Evolutionary conservation across 2,888 invertebrate species (phyloP).

Genomic region (Mechanitis mazaeus): DNA sequence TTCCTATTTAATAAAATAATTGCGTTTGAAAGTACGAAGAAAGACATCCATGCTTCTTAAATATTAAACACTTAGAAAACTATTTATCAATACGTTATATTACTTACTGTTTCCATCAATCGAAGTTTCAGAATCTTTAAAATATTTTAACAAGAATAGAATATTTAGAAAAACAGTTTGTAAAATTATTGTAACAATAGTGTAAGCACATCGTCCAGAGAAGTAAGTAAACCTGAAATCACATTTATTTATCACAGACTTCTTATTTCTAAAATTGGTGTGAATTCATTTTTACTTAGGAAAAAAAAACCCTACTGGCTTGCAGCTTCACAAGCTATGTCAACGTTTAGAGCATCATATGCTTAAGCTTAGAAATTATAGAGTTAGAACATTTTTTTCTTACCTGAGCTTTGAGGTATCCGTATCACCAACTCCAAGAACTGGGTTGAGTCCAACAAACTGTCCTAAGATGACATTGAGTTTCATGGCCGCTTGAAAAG

Average conservation of each 20-base stretch:
- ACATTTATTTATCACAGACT: not conserved
- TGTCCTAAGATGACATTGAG: constrained; percentile 46
- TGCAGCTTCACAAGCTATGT: not conserved
- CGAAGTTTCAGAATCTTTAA: constrained; percentile 36
- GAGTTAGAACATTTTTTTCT: not conserved
- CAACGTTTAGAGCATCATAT: not conserved
- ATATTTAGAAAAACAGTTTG: constrained; percentile 33
- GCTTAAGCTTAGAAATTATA: not conserved
- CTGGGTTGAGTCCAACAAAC: constrained; percentile 50
- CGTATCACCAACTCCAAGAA: constrained; percentile 41
- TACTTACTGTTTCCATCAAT: constrained; percentile 46
- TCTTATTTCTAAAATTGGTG: not conserved
- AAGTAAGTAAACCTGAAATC: constrained; percentile 44
- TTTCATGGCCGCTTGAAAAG: constrained; percentile 49
- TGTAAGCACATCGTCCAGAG: constrained; percentile 46
- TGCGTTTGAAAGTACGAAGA: not conserved
- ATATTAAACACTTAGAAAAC: not conserved
- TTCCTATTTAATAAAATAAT: no score
- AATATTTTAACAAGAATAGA: constrained; percentile 37
- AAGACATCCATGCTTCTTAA: not conserved
- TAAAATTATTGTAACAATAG: constrained; percentile 37
- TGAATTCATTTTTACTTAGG: not conserved
- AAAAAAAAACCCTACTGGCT: not conserved
- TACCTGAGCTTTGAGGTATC: constrained; percentile 48
- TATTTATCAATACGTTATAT: constrained; percentile 11